Base-by-base conservation (phyloP, 2,797 vertebrate genomes). In the Poeciliopsis turneri region DNA sequence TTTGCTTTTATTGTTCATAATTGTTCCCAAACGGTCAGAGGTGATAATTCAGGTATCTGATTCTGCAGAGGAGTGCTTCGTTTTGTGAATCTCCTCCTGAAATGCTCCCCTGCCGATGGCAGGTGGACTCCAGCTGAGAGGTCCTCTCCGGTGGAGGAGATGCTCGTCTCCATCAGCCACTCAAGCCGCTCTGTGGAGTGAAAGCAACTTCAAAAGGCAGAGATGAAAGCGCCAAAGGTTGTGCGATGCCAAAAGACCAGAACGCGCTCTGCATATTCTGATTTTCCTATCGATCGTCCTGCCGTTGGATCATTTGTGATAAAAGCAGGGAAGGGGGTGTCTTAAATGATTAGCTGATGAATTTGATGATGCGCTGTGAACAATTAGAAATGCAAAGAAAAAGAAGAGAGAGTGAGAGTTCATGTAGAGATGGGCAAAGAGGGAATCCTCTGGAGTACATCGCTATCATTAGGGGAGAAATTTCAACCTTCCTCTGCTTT, bases 291-390 rank as follows among this genome's bases (percentile, higher is more conserved):
- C 88, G 94, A 95, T 94, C 89, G 83, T 81, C 80, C 59, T 71
- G 82, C 89, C 86, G 87, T 88, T 68, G 82, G 92, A 91, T 93
- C 90, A 90, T 86, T 81, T 69, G 47, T 76, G 8, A 86, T 94
- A 91, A 93, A 94, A 94, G 92, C 82, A 68, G 84, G 39, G 75
- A 92, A 83, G 68, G 84, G 41, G 76, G 85, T 45, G 88, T 91
- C 90, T 92, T 93, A 93, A 94, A 93, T 94, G 92, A 94, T 93
- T 94, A 94, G 90, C 92, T 87, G 89, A 85, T 90, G 92, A 94
- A 93, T 94, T 87, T 93, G 86, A 91, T 92, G 86, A 92, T 84
- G 91, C 79, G 87, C 83, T 78, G 89, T 76, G 84, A 90, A 89
- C 90, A 82, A 87, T 88, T 84, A 91, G 77, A 74, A 81, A 89